A percentile compares a stretch with the other conserved stretches of the same genome.
phyloP scores from a whole-genome alignment of 53 echinoderm and acorn worm genomes.

The Patiria pectinifera region DNA sequence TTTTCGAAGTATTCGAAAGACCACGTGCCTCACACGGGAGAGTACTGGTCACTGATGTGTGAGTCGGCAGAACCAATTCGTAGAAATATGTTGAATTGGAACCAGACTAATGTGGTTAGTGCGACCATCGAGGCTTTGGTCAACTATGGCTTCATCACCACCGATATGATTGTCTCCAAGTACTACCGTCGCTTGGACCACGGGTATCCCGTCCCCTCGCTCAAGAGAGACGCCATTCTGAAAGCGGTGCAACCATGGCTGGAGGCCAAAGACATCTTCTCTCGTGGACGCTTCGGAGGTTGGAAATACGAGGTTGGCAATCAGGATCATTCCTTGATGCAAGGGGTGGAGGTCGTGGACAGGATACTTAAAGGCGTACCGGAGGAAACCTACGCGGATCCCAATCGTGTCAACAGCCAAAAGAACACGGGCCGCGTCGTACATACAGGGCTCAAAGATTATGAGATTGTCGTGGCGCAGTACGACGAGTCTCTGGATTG shows the following conservation, averaged over 20 bases:
- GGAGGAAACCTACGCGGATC: conserved; percentile 39
- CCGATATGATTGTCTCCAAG: conserved; percentile 37
- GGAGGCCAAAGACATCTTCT: conserved; percentile 27
- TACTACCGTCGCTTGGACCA: conserved; percentile 47
- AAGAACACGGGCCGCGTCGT: conserved; percentile 27
- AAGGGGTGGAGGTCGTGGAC: conserved; percentile 12
- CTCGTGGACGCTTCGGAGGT: conserved; percentile 41
- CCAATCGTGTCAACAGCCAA: conserved; percentile 34
- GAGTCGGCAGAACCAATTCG: conserved; percentile 40
- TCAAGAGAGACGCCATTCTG: conserved; percentile 35
- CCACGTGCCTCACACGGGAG: conserved; percentile 47
- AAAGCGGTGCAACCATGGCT: conserved; percentile 54
- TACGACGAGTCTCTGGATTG: not conserved
- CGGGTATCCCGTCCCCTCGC: conserved; percentile 53
- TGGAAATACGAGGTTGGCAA: conserved; percentile 57
- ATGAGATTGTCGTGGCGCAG: not conserved
- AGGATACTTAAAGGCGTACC: not conserved
- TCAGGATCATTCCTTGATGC: conserved; percentile 53
- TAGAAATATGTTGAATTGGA: not conserved
- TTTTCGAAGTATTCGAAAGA: conserved; percentile 13
- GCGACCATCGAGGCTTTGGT: conserved; percentile 46
- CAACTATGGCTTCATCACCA: conserved; percentile 36
- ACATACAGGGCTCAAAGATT: not conserved
- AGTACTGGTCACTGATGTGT: conserved; percentile 62
- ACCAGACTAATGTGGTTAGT: not conserved